Evolutionary conservation across 1,140 invertebrate species (phyloP).

Genomic region (Drosophila ananassae): DNA sequence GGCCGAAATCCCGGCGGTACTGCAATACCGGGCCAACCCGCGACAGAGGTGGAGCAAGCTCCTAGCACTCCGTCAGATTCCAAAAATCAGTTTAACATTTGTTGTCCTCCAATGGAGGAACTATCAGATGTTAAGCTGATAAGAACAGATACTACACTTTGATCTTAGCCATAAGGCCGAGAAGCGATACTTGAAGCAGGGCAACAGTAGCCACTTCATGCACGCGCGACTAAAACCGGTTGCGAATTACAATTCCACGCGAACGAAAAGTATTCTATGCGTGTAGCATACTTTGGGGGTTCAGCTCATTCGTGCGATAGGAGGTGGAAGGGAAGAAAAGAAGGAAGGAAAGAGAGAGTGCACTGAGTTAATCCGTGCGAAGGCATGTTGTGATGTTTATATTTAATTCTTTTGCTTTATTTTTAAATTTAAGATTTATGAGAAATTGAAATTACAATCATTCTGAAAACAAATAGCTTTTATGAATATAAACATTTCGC

Average conservation of each 20-base stretch:
- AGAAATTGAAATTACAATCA: too few relatives aligned
- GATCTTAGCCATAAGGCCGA: slow-evolving; percentile 85
- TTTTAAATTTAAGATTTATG: neutral
- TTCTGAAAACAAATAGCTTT: too few relatives aligned
- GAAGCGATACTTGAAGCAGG: slow-evolving; percentile 68
- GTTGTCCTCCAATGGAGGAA: slow-evolving; percentile 60
- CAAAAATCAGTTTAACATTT: slow-evolving; percentile 60
- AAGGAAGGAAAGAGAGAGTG: too few relatives aligned
- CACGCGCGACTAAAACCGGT: neutral
- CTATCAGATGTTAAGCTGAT: slow-evolving; percentile 64
- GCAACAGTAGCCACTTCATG: neutral
- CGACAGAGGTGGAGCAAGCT: slow-evolving; percentile 58
- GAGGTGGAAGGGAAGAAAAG: too few relatives aligned
- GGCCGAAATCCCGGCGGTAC: slow-evolving; percentile 84
- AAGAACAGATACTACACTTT: slow-evolving; percentile 85
- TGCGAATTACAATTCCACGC: neutral
- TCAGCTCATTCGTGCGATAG: neutral
- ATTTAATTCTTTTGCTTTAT: neutral
- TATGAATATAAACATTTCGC: too few relatives aligned
- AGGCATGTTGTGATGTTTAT: neutral
- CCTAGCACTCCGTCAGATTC: slow-evolving; percentile 49
- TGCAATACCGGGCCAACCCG: slow-evolving; percentile 85
- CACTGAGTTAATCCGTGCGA: neutral
- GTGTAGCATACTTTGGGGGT: slow-evolving; percentile 5
- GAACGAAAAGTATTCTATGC: neutral